These are phyloP conservation scores for Harmothoe impar DNA, from an alignment of 2,888 invertebrate genomes.

Conservation along the genomic window DNA sequence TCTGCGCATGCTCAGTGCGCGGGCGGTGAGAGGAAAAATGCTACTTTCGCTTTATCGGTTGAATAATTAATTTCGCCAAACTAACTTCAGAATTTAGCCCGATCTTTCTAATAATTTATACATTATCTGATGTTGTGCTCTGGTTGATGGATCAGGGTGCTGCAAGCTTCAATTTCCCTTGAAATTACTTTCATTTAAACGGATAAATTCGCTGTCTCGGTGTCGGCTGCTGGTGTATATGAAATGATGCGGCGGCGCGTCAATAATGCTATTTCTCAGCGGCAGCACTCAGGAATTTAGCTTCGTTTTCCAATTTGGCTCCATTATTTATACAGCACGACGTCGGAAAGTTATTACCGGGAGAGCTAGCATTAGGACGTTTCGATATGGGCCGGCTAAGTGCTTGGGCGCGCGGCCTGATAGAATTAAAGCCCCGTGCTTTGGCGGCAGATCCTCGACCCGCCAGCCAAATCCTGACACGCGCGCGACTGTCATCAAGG, in stretches of 20 bases:
- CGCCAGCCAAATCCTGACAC: conserved; percentile 16
- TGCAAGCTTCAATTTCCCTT: conserved; percentile 54
- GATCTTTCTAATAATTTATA: conserved; percentile 61
- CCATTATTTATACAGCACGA: conserved; percentile 56
- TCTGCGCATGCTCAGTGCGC: conserved; percentile 27
- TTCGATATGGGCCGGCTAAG: conserved; percentile 55
- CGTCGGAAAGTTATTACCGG: conserved; percentile 50
- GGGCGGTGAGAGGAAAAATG: conserved; percentile 32
- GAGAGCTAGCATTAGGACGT: conserved; percentile 54
- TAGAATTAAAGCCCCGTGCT: conserved; percentile 62
- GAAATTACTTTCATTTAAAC: conserved; percentile 62
- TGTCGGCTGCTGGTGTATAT: conserved; percentile 37
- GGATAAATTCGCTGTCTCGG: conserved; percentile 18
- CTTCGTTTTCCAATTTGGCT: conserved; percentile 60
- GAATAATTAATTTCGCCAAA: conserved; percentile 60
- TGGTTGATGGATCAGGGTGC: conserved; percentile 10
- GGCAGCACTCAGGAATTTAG: conserved; percentile 41
- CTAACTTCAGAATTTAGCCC: conserved; percentile 55
- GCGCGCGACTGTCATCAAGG: conserved; percentile 39
- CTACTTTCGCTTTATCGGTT: conserved; percentile 51
- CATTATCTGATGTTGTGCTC: conserved; percentile 49
- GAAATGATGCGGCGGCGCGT: conserved; percentile 57
- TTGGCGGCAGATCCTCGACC: conserved; percentile 51
- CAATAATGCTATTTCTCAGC: conserved; percentile 59
- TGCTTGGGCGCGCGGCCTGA: conserved; percentile 51